phyloP scores from a whole-genome alignment of 2,797 vertebrate genomes.

The Tauraco hartlaubi region DNA sequence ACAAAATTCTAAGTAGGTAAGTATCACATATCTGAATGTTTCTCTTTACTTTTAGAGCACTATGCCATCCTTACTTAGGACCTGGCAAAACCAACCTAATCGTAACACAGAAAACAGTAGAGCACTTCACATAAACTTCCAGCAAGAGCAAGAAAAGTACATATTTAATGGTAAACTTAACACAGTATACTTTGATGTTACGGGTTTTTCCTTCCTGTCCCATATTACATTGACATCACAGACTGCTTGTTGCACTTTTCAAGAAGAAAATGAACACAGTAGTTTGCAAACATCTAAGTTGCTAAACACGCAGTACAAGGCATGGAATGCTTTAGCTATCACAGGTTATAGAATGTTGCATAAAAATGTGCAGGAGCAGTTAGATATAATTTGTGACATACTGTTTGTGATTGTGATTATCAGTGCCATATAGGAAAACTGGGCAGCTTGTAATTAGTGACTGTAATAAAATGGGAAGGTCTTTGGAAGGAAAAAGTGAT shows the following conservation, averaged over 20 bases:
- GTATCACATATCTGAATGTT: neutral
- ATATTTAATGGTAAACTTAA: neutral
- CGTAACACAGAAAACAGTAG: neutral
- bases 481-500: conserved; percentile 18
- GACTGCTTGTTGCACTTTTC: neutral
- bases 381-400: neutral
- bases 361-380: neutral
- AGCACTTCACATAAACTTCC: neutral
- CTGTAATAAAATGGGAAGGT: conserved; percentile 39
- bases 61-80: neutral
- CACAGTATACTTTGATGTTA: neutral
- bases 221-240: neutral
- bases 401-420: conserved; percentile 11
- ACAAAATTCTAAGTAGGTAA: neutral
- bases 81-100: neutral
- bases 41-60: neutral
- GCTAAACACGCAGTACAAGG: neutral
- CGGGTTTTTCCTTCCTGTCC: neutral
- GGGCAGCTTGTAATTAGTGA: conserved; percentile 33
- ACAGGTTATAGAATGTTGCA: conserved; percentile 25
- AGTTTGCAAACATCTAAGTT: conserved; percentile 1
- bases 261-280: neutral
- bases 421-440: neutral
- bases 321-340: conserved; percentile 13
- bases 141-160: neutral